Base-by-base conservation (phyloP, 1,140 invertebrate species). In the Saxidomus purpurata region DNA sequence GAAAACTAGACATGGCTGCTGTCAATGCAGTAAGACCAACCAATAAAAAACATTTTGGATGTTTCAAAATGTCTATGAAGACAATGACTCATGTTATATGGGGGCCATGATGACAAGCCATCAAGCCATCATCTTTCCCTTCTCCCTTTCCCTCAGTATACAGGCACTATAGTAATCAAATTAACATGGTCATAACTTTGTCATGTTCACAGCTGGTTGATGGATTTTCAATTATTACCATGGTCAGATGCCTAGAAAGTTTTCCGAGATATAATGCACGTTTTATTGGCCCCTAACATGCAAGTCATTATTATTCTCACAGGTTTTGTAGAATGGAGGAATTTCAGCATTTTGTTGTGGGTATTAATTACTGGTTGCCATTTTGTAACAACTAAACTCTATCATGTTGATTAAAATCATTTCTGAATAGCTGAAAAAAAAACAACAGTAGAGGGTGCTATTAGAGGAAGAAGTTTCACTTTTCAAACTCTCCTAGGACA, bases 271-370 rank as follows among this genome's bases (percentile, higher is more conserved):
- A 38, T 84, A 52, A 84, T 84, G 82, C 19, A 15, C n/a, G 34
- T 71, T 84, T 84, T 84, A 84, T 84, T 84, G 63, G 63, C 63
- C 82, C 63, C 63, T 71, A 43, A 84, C 82, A 84, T 84, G 82
- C 82, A 84, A 71, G 79, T 38, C 31, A 83, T 63, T 67, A 61
- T 28, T 34, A 38, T 67, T 38, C 17, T 43, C 19, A 36, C 80
- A 38, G 22, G 36, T 79, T 79, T 15, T 43, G 15, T 43, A 43
- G 15, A 43, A 43, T 4, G 43, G 43, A 43, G 15, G 15, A 15
- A 8, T 43, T 43, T 8, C 4, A 43, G 43, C 43, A 43, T 43
- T 43, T 15, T 43, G 43, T 15, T 43, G 15, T 43, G 43, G 15
- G 15, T 8, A 43, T 43, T 43, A 43, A 43, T 43, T 43, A 43